Conservation (phyloP, 2,113 vertebrate species). For the Erythrolamprus reginae region DNA sequence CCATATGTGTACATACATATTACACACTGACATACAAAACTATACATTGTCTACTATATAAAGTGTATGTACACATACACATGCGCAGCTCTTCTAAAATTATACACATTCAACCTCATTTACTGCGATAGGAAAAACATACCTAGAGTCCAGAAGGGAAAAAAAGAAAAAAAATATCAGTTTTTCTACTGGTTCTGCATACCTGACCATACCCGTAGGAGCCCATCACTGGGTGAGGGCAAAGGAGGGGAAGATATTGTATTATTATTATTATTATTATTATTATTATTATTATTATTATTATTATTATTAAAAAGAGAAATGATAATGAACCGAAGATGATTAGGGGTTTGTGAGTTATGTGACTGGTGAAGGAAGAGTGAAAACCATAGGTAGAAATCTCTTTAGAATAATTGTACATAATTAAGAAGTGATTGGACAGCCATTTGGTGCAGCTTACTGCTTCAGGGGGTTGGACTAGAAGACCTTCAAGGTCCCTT, state of each 20-base stretch:
- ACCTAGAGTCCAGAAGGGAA: too few relatives aligned
- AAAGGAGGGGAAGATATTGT: background rate
- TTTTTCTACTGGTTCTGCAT: too few relatives aligned
- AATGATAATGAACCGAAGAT: background rate
- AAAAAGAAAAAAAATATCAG: too few relatives aligned
- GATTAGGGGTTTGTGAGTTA: background rate
- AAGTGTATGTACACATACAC: too few relatives aligned
- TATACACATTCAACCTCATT: too few relatives aligned
- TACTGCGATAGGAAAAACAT: too few relatives aligned
- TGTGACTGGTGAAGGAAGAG: background rate
- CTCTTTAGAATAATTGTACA: background rate
- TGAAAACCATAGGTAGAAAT: background rate
- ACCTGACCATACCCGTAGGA: too few relatives aligned
- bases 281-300: background rate
- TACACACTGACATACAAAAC: too few relatives aligned
- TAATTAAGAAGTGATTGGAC: background rate
- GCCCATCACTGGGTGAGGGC: too few relatives aligned
- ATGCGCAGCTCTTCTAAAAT: too few relatives aligned
- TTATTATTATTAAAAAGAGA: background rate
- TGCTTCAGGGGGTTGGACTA: background rate
- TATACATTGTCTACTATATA: too few relatives aligned
- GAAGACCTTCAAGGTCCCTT: background rate
- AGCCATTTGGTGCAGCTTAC: background rate
- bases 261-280: background rate
- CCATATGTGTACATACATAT: too few relatives aligned